A percentile compares a stretch with the other conserved stretches of the same genome.
Evolutionary conservation across 1,140 invertebrate species (phyloP).

Genomic region (Andricus grossulariae): DNA sequence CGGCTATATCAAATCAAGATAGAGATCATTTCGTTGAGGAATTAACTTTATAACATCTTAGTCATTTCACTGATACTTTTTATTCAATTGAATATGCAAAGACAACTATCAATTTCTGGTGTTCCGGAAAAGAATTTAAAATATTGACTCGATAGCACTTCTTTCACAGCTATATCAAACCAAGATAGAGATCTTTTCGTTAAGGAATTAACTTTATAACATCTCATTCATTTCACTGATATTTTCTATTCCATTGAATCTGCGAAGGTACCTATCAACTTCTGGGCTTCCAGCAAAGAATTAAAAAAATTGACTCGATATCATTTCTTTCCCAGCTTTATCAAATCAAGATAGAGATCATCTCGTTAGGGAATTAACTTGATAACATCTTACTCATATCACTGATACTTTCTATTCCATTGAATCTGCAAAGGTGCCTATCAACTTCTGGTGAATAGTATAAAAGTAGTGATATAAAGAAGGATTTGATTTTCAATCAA

Average conservation of each 20-base stretch:
- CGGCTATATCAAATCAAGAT: background rate
- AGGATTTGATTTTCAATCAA: background rate
- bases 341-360: background rate
- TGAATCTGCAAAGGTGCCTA: too few relatives aligned
- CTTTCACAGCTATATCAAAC: background rate
- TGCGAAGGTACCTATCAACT: too few relatives aligned
- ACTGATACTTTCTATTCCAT: background rate
- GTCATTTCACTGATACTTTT: too few relatives aligned
- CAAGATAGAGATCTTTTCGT: background rate
- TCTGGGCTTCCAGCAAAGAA: too few relatives aligned
- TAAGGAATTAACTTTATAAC: constrained; percentile 1
- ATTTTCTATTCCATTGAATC: too few relatives aligned
- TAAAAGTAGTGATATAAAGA: too few relatives aligned
- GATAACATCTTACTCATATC: background rate
- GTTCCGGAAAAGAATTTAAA: too few relatives aligned
- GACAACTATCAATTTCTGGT: too few relatives aligned
- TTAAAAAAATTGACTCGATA: too few relatives aligned
- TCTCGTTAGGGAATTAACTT: background rate
- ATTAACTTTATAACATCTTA: constrained; percentile 3
- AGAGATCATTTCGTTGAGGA: background rate
- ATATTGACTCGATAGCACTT: too few relatives aligned
- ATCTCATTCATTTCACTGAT: background rate
- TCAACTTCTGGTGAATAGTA: too few relatives aligned
- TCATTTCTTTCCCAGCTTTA: background rate
- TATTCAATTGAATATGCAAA: too few relatives aligned